Conservation (phyloP, 2,113 vertebrate genomes). For the Cyanistes caeruleus region DNA sequence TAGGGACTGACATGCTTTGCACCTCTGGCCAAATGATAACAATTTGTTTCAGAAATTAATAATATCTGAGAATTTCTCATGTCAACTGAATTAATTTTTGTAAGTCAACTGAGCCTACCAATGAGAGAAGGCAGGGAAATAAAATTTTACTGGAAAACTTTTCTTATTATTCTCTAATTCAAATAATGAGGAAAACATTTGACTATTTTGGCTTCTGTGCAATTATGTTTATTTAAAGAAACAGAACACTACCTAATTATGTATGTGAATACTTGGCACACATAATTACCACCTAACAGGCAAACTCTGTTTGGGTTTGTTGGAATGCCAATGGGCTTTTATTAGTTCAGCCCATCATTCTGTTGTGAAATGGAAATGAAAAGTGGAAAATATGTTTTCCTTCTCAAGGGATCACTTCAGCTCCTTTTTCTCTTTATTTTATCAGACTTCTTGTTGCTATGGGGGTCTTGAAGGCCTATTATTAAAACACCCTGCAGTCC, state of each 20-base stretch:
- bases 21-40: not conserved
- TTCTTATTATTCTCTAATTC: not conserved
- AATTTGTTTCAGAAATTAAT: not conserved
- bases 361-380: conserved; percentile 55
- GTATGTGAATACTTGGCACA: conserved; percentile 39
- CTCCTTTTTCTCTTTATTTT: conserved; percentile 64
- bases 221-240: conserved; percentile 44
- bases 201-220: not conserved
- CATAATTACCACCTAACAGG: conserved; percentile 38
- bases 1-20: not conserved
- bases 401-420: conserved; percentile 55
- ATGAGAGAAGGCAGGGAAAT: not conserved
- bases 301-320: conserved; percentile 30
- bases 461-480: conserved; percentile 55
- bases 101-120: not conserved
- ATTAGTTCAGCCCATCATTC: conserved; percentile 44
- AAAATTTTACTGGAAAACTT: not conserved
- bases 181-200: not conserved
- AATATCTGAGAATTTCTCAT: not conserved
- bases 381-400: conserved; percentile 63
- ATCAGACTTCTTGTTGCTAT: conserved; percentile 54
- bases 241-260: conserved; percentile 15
- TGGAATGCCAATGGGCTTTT: conserved; percentile 52
- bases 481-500: conserved; percentile 71
- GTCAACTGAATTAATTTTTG: not conserved